Evolutionary conservation across 2,797 vertebrate species (phyloP), one percentile per base, ranked within the genome.

Genomic region (Alosa sapidissima): DNA sequence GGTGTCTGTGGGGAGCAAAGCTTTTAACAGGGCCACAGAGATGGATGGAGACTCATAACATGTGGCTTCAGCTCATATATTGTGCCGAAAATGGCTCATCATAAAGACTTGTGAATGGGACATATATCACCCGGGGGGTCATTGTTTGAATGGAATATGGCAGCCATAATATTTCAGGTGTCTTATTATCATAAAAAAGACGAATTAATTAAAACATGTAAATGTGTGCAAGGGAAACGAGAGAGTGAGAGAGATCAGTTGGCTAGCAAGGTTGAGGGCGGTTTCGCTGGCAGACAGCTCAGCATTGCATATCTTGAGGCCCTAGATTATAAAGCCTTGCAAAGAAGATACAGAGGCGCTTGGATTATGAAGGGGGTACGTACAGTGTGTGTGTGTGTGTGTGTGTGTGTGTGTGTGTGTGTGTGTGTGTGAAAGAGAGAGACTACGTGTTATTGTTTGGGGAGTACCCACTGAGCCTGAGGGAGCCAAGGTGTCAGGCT

Each of bases 101-200:
- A 89, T 82, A 87, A 86, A 81, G 72, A 62, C 81, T 83, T 86
- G 52, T 14, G 51, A 88, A 88, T 89, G 81, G 87, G 85, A 54
- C 48, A 82, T 78, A 83, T 41, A 88, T 86, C 82, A 90, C 45
- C 13, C 55, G 47, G 45, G n/a, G 1, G 60, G 49, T 52, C 81
- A 87, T 85, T 88, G 87, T 86, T 91, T 84, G 82, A 89, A 85
- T 81, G 84, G 75, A 88, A 84, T 84, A 81, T 88, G 84, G 90
- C 83, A 84, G 81, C 49, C 24, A 72, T 51, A 88, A 86, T 90
- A 90, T 90, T 88, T 88, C 62, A 90, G 83, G 84, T 85, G 72
- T 87, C 78, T 87, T 7, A 36, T 87, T 36, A 84, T 82, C 81
- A 86, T 91, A 84, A 90, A 91, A 84, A 83, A 65, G 82, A 72